Conservation (phyloP, 2,113 vertebrate genomes). For the Melanocharis versteri region DNA sequence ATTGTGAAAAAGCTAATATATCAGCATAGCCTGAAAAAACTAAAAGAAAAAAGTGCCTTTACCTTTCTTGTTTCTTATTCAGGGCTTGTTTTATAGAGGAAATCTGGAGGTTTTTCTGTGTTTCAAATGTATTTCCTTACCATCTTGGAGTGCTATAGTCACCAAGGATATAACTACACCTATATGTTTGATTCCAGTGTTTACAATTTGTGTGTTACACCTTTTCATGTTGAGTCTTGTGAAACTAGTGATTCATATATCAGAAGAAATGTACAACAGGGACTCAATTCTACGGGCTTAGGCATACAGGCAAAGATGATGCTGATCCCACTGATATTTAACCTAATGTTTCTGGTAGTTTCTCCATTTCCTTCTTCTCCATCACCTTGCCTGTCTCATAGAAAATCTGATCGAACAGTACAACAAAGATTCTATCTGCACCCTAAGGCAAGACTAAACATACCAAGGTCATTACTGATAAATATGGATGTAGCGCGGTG, state of each 20-base stretch:
- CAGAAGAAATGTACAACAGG: neutral
- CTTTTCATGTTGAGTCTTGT: rapidly evolving
- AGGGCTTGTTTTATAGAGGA: neutral
- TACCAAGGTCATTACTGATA: neutral
- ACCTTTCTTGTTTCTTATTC: neutral
- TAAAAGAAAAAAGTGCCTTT: neutral
- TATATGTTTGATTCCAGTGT: neutral
- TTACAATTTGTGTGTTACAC: neutral
- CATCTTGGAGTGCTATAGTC: neutral
- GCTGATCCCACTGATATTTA: neutral
- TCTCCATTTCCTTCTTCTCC: neutral
- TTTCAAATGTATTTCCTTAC: neutral
- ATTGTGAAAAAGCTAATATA: neutral
- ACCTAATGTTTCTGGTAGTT: neutral
- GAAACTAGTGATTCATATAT: neutral
- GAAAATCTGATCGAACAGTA: neutral
- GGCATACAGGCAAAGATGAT: neutral
- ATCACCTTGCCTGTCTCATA: neutral
- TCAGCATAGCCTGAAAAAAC: neutral
- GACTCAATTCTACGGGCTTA: neutral
- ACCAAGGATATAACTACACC: neutral
- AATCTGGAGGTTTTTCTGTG: neutral
- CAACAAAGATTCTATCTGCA: neutral
- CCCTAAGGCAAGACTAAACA: neutral
- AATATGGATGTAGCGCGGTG: neutral